Conservation (phyloP, 2,797 vertebrate species). For the Alcedo quadribrachys region DNA sequence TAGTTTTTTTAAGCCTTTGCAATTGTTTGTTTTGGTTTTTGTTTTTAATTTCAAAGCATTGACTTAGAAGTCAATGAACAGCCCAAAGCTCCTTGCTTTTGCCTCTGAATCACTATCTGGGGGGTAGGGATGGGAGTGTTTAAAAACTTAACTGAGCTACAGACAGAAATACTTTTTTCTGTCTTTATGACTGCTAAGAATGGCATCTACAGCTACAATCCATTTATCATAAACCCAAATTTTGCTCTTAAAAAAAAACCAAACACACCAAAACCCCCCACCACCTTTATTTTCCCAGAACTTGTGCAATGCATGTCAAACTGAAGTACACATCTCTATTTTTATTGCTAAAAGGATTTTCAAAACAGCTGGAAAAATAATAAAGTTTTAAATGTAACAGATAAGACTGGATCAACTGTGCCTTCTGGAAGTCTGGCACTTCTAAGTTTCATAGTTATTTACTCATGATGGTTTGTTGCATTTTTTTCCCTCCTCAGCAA, state of each 20-base stretch:
- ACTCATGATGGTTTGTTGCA: neutral
- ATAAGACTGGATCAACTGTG: neutral
- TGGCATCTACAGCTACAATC: neutral
- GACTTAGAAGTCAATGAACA: neutral
- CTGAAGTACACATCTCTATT: neutral
- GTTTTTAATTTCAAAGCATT: neutral
- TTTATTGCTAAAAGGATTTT: neutral
- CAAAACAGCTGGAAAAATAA: neutral
- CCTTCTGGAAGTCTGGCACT: neutral
- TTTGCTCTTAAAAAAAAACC: neutral
- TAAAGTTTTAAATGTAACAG: neutral
- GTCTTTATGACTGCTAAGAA: neutral
- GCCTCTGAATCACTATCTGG: neutral
- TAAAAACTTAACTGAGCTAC: neutral
- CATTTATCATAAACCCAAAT: neutral
- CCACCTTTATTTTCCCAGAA: neutral
- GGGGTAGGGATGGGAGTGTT: neutral
- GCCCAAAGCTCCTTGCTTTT: neutral
- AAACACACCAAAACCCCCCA: too few species aligned
- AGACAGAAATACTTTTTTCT: neutral
- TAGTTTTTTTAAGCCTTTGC: neutral
- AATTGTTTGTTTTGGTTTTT: too few species aligned
- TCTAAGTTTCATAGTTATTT: neutral
- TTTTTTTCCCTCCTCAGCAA: neutral
- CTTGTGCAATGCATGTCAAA: neutral